Conservation (phyloP, 2,113 vertebrate species). For the Salvelinus fontinalis region DNA sequence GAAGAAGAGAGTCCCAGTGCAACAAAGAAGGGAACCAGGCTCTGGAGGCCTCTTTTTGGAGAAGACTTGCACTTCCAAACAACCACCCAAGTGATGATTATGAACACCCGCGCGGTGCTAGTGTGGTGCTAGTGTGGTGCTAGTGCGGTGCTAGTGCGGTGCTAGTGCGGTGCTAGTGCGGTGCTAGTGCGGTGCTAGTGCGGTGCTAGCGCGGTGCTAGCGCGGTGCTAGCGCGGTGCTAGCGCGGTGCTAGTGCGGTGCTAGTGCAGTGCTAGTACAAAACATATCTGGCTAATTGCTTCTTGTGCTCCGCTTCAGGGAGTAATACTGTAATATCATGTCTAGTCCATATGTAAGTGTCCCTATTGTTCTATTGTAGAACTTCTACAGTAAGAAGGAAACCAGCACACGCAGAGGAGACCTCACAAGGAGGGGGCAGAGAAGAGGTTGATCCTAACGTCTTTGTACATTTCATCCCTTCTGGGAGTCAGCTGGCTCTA, state of each 20-base stretch:
- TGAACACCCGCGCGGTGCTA: not conserved
- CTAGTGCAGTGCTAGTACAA: not conserved
- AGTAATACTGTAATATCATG: no score
- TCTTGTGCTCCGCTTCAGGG: no score
- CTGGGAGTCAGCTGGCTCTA: not conserved
- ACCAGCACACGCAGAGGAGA: not conserved
- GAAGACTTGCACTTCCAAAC: not conserved
- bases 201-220: no score
- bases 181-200: no score
- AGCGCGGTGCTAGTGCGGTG: no score
- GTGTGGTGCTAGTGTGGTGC: no score
- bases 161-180: no score
- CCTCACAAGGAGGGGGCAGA: not conserved
- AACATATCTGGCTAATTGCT: not conserved
- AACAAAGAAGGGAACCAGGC: slow-evolving; percentile 9
- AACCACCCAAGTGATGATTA: not conserved
- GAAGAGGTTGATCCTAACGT: not conserved
- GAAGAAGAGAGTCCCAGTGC: slow-evolving; percentile 11
- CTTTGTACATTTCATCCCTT: not conserved
- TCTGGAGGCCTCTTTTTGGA: not conserved
- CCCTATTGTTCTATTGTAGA: not conserved
- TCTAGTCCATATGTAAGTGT: not conserved
- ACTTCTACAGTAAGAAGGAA: not conserved
- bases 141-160: no score
- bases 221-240: no score